Base-by-base conservation (phyloP, 2,113 vertebrate genomes). In the Ceyx melanurus region DNA sequence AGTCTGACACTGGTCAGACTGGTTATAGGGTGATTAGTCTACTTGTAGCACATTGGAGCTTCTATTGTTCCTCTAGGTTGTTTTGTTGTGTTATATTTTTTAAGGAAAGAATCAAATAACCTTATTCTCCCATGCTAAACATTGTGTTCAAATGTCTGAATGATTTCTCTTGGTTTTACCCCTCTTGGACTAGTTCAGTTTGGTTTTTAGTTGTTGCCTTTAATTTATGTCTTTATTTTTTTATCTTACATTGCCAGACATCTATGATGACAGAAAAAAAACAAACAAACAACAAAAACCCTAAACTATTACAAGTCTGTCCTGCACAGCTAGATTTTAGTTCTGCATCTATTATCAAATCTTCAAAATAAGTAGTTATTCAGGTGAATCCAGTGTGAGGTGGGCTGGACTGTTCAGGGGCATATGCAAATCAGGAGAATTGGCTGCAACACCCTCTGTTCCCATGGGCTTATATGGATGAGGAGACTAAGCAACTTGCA, bases 341-440 rank as follows among this genome's bases (percentile, higher is more conserved):
- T 58, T 87, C 78, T 76, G 23, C 19, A 22, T 6, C 2, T 5
- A 7, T 22, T 29, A 33, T 15, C 4, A 33, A 8, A 48, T 15
- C 12, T 77, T 64, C 67, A 73, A 86, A 21, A 10, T 21, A 58
- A n/a, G 7, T 8, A 43, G 7, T 51, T 9, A 3, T 45, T 46
- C 33, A 35, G 6, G 3, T 78, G 73, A 25, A 42, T 37, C 37
- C 15, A 13, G 5, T 4, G 6, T 14, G 51, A 17, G 15, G 4
- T 60, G 10, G 40, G 9, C 18, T 89, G 74, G 29, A 5, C 43
- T 73, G 10, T 45, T 23, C 13, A 29, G 45, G 10, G 10, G 1
- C 16, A 17, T 8, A 2, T 3, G 3, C 5, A 45, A 0, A 1
- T 5, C 79, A 33, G 28, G 35, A 75, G 37, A 25, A 42, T 7